These are phyloP conservation scores for Enteromius trimaculatus DNA, from an alignment of 2,797 vertebrate species.

Conservation along the genomic window DNA sequence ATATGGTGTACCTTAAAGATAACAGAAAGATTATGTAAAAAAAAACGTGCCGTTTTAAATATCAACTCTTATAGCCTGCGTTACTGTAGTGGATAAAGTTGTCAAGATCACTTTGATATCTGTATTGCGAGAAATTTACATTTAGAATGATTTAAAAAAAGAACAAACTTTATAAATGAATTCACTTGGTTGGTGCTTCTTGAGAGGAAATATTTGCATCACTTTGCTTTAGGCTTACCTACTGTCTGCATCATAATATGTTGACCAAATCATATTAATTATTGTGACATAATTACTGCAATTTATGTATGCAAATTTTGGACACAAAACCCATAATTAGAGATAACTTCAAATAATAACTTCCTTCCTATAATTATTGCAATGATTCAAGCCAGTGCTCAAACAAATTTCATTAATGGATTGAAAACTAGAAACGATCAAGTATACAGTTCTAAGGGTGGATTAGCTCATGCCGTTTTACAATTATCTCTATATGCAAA, in stretches of 20 bases:
- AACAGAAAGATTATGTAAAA: not conserved
- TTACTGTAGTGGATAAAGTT: not conserved
- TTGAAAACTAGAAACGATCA: slow-evolving; percentile 81
- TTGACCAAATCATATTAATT: slow-evolving; percentile 76
- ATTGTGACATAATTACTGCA: slow-evolving; percentile 79
- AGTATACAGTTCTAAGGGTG: slow-evolving; percentile 79
- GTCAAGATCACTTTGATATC: slow-evolving; percentile 11
- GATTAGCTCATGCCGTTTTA: slow-evolving; percentile 80
- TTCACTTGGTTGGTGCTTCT: slow-evolving; percentile 33
- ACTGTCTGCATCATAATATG: slow-evolving; percentile 67
- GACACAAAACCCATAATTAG: slow-evolving; percentile 75
- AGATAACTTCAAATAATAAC: slow-evolving; percentile 79
- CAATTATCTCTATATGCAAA: slow-evolving; percentile 83
- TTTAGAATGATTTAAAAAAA: slow-evolving; percentile 32
- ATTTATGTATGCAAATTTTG: slow-evolving; percentile 79
- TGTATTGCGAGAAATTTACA: slow-evolving; percentile 26
- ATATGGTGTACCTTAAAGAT: not conserved
- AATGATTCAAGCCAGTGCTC: slow-evolving; percentile 83
- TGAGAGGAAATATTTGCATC: slow-evolving; percentile 25
- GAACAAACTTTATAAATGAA: slow-evolving; percentile 18
- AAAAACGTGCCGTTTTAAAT: not conserved
- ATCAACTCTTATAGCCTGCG: not conserved
- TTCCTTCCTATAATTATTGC: slow-evolving; percentile 78
- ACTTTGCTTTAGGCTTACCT: slow-evolving; percentile 59
- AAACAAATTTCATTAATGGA: slow-evolving; percentile 86